phyloP scores from a whole-genome alignment of 53 echinoderm and acorn worm species.

The Zoroaster sp. region DNA sequence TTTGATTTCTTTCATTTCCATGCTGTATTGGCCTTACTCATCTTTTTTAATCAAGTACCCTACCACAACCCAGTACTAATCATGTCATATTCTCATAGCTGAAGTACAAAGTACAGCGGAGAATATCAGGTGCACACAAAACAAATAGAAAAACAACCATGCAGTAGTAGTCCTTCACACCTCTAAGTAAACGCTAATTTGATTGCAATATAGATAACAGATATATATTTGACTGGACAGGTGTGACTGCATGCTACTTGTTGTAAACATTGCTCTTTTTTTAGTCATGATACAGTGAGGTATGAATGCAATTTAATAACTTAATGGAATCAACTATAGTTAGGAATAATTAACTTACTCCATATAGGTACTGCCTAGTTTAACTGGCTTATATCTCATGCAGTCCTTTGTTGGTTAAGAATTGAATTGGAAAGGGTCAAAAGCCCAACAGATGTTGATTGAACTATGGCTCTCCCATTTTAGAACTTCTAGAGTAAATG shows the following conservation, averaged over 20 bases:
- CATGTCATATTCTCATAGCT: not conserved
- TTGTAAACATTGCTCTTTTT: not conserved
- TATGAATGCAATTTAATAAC: not conserved
- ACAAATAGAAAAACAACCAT: constrained; percentile 12
- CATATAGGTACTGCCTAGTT: not conserved
- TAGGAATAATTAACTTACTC: not conserved
- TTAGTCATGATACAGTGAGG: not conserved
- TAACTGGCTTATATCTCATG: not conserved
- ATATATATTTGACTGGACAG: not conserved
- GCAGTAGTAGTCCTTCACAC: constrained; percentile 35
- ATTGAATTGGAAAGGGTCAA: not conserved
- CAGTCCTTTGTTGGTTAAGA: not conserved
- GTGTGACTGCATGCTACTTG: constrained; percentile 20
- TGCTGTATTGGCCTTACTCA: not conserved
- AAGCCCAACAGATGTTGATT: not conserved
- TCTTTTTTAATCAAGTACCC: not conserved
- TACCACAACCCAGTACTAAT: not conserved
- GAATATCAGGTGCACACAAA: constrained; percentile 10
- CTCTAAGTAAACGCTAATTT: constrained; percentile 8
- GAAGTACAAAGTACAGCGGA: constrained; percentile 11
- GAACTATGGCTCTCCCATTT: not conserved
- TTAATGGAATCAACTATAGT: not conserved
- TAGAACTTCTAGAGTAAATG: not conserved
- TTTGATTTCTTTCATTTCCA: not conserved
- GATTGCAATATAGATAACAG: constrained; percentile 19